These are phyloP conservation scores for Anolis sagrei DNA, from an alignment of 2,113 vertebrate species.

Conservation along the genomic window DNA sequence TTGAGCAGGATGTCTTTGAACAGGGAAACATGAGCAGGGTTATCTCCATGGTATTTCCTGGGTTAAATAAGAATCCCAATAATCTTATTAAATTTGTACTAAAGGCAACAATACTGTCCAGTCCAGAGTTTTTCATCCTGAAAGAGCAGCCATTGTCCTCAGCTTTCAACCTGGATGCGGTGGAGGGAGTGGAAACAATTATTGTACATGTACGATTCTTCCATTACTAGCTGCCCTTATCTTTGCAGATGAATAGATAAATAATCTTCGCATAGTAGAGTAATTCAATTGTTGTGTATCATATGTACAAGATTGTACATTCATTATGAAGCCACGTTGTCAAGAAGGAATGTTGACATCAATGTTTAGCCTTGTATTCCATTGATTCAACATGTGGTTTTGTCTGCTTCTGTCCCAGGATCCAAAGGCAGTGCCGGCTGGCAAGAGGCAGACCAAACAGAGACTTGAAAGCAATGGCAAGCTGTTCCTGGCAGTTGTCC, in stretches of 20 bases:
- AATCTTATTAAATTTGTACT: background rate
- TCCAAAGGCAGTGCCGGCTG: conserved; percentile 35
- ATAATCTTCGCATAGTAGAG: conserved; percentile 28
- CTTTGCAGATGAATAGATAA: conserved; percentile 5
- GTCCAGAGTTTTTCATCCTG: background rate
- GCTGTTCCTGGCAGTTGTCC: conserved; percentile 34
- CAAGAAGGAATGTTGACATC: conserved; percentile 41
- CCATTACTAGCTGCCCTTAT: conserved; percentile 2
- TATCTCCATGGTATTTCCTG: background rate
- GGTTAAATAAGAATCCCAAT: conserved; percentile 2
- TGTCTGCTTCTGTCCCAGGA: conserved; percentile 29
- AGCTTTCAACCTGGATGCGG: background rate
- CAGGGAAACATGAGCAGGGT: background rate
- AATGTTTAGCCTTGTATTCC: conserved; percentile 16
- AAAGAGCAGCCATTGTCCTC: conserved; percentile 10
- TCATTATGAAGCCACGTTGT: conserved; percentile 23
- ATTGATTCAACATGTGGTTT: conserved; percentile 26
- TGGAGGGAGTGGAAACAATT: background rate
- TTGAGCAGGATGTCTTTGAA: background rate
- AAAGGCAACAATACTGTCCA: background rate
- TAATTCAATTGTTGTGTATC: conserved; percentile 12
- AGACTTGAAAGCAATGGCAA: conserved; percentile 35
- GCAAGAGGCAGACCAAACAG: background rate
- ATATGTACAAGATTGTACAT: conserved; percentile 2
- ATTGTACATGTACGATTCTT: background rate